Evolutionary conservation across 64 coral and sea anemone genomes (phyloP), one percentile per base, ranked within the genome.

Genomic region (Cladopsammia gracilis): DNA sequence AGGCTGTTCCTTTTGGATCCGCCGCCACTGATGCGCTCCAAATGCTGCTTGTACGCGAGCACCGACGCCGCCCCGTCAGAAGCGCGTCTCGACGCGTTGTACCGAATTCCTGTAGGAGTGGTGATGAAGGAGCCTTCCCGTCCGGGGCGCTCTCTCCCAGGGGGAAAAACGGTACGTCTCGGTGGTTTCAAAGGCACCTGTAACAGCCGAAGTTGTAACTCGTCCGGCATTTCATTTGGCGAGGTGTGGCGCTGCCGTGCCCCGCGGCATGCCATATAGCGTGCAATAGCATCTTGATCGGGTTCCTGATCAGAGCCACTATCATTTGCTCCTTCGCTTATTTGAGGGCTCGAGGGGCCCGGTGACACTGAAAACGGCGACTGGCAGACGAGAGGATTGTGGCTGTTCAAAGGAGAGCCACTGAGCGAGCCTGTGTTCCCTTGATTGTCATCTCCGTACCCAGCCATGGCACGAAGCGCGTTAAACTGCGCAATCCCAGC

Each of bases 261-360:
- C 50, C 98, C 98, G 46, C 98, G 91, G 70, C 88, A 67, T 49
- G 83, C 89, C 56, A 99, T 72, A 67, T 99, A 99, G 7, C 92
- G 87, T 7, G 98, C 98, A 64, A 99, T 92, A 16, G 95, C 95
- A 44, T 99, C 98, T 49, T 92, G 98, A 48, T 99, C 98, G 19
- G 98, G 98, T 57, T 99, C 98, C 48, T 99, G 98, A 70, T 99
- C 98, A 10, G 98, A 99, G 44, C 98, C 98, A 70, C 98, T 99
- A 57, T 99, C 98, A 47, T 99, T 93, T 86, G 91, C 91, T 19
- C 89, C 92, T 86, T 99, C 98, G 53, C 87, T 87, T 66, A 94
- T 91, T 44, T 99, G 98, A 71, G 98, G 92, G 15, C 91, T 96
- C 13, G 94, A 96, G 3, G 94, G 98, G 42, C 94, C 88, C 23